Percentiles rank a stretch among this genome's conserved stretches.
Conservation (phyloP, 92 coral and sea anemone genomes). For the Paramuricea clavata region DNA sequence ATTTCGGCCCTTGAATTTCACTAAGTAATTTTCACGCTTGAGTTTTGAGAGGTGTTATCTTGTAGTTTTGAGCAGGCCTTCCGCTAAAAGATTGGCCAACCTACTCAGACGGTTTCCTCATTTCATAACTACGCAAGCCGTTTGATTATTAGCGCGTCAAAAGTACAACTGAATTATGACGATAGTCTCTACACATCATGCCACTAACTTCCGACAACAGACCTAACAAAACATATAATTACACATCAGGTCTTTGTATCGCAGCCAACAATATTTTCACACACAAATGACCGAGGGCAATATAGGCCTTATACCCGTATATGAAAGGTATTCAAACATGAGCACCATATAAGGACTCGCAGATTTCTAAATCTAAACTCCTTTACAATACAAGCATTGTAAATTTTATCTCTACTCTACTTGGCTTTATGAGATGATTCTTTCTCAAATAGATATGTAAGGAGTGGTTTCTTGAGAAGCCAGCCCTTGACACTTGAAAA, state of each 20-base stretch:
- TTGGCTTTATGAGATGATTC: constrained; percentile 7
- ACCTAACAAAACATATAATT: not conserved
- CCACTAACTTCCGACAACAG: constrained; percentile 1
- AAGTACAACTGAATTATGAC: not conserved
- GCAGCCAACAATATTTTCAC: constrained; percentile 27
- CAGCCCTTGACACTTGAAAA: constrained; percentile 30
- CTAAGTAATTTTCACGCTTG: constrained; percentile 33
- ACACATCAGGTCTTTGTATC: not conserved
- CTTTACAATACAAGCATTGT: not conserved
- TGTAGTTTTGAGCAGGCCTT: constrained; percentile 24
- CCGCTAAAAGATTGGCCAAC: constrained; percentile 16
- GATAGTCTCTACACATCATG: not conserved
- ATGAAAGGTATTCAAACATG: not conserved
- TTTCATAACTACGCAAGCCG: not conserved
- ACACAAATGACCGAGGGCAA: constrained; percentile 25
- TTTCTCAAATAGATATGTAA: not conserved
- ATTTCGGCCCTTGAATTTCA: constrained; percentile 17
- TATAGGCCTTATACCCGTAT: not conserved
- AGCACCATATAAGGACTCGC: not conserved
- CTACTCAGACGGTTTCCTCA: constrained; percentile 29
- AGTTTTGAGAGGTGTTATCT: constrained; percentile 30
- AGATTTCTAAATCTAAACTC: not conserved
- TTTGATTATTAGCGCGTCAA: constrained; percentile 3
- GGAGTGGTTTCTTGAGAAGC: constrained; percentile 23
- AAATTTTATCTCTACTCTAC: not conserved